phyloP scores from a whole-genome alignment of 2,113 vertebrate species.

The Forbesichthys agassizii region DNA sequence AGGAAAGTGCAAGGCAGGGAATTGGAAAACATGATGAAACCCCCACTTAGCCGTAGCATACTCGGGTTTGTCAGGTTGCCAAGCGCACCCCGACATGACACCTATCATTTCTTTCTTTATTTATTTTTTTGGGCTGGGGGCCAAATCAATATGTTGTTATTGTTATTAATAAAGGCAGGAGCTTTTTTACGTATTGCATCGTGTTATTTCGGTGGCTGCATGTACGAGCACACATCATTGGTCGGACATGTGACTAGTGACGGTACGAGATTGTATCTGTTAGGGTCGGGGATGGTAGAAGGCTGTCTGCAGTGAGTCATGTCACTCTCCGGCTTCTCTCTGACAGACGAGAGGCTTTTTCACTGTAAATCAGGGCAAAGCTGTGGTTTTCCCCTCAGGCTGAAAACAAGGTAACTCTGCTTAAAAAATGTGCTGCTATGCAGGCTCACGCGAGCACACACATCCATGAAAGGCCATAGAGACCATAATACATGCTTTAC shows the following conservation, averaged over 20 bases:
- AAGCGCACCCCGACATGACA: conserved; percentile 39
- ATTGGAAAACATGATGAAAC: background rate
- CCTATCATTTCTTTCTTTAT: conserved; percentile 49
- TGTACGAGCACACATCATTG: conserved; percentile 34
- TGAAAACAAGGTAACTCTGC: conserved; percentile 2
- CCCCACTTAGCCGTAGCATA: background rate
- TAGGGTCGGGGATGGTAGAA: background rate
- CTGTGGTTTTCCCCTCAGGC: conserved; percentile 14
- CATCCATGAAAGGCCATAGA: background rate
- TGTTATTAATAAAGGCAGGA: conserved; percentile 36
- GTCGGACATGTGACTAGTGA: background rate
- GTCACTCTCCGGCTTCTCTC: conserved; percentile 15
- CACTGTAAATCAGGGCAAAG: conserved; percentile 25
- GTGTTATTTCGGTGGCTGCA: conserved; percentile 30
- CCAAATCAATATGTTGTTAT: conserved; percentile 59
- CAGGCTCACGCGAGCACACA: background rate
- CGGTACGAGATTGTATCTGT: conserved; percentile 7
- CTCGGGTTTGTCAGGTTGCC: conserved; percentile 23
- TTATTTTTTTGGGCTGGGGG: conserved; percentile 32
- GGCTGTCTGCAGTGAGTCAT: conserved; percentile 17
- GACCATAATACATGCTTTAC: too few relatives aligned
- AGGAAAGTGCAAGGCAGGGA: conserved; percentile 9
- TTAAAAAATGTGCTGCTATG: background rate
- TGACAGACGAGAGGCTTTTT: conserved; percentile 26
- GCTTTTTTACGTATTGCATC: conserved; percentile 34